phyloP scores from a whole-genome alignment of 2,888 invertebrate genomes.

The Prosapia bicincta region DNA sequence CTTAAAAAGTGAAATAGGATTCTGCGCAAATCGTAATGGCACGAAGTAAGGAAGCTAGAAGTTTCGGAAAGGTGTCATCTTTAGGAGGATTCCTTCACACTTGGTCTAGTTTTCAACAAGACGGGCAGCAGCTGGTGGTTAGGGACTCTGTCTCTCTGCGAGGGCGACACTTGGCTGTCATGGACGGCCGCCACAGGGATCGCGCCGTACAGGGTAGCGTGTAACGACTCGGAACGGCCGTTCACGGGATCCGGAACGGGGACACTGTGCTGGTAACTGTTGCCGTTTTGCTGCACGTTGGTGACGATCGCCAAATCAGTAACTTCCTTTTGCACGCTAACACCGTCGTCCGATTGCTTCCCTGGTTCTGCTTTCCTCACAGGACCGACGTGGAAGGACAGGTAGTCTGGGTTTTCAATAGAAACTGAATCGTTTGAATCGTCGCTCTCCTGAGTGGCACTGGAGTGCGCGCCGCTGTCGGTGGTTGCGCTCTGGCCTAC shows the following conservation, averaged over 20 bases:
- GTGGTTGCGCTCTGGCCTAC: background rate
- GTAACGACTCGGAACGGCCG: conserved; percentile 32
- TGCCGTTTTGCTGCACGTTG: background rate
- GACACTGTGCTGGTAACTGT: conserved; percentile 11
- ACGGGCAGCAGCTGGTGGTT: background rate
- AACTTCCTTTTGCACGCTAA: background rate
- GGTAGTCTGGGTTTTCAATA: conserved; percentile 34
- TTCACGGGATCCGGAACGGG: conserved; percentile 3
- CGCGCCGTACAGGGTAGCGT: conserved; percentile 39
- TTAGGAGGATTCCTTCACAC: background rate
- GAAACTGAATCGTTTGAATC: conserved; percentile 35
- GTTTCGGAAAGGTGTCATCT: background rate
- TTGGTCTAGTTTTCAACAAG: background rate
- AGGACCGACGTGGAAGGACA: background rate
- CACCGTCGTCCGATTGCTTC: background rate
- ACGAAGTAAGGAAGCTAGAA: background rate
- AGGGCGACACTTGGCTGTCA: conserved; percentile 43
- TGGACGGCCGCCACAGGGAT: conserved; percentile 45
- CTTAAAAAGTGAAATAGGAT: too few relatives aligned
- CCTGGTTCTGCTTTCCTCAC: conserved; percentile 1
- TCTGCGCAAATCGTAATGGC: too few relatives aligned
- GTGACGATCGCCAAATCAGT: background rate
- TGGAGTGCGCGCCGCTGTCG: background rate
- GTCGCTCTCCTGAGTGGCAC: conserved; percentile 15
- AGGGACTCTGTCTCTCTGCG: background rate